These are phyloP conservation scores for Cyanoramphus novaezelandiae DNA, from an alignment of 2,113 vertebrate genomes.

Conservation along the genomic window DNA sequence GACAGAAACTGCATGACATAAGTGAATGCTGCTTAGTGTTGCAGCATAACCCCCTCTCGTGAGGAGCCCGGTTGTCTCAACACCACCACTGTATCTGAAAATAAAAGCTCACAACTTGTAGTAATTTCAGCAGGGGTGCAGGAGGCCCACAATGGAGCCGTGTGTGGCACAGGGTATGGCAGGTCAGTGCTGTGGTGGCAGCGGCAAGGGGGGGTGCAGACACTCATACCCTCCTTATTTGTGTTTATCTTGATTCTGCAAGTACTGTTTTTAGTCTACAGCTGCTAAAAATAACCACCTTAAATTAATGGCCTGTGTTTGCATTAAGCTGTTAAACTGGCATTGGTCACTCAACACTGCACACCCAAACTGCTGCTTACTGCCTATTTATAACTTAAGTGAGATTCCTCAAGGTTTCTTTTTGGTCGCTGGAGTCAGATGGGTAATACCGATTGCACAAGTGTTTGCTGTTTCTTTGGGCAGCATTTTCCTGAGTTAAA, in stretches of 20 bases:
- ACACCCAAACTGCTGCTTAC: neutral
- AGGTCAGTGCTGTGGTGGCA: neutral
- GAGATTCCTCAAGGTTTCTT: neutral
- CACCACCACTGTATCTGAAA: rapidly evolving
- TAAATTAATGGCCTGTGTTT: neutral
- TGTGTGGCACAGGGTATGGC: neutral
- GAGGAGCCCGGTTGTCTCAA: neutral
- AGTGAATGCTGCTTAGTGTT: rapidly evolving
- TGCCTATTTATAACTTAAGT: neutral
- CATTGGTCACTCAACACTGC: neutral
- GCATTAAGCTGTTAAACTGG: neutral
- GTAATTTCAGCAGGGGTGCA: neutral
- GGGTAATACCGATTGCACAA: neutral
- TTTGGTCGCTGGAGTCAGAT: neutral
- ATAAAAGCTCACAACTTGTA: neutral
- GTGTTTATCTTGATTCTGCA: neutral
- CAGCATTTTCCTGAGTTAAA: neutral
- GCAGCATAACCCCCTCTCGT: rapidly evolving
- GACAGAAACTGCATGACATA: neutral
- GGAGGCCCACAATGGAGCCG: rapidly evolving
- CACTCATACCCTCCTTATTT: neutral
- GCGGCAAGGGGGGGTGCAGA: neutral
- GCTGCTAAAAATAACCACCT: neutral
- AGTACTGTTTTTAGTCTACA: neutral
- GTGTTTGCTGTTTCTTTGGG: neutral